Percentiles rank a stretch among this genome's conserved stretches.
Evolutionary conservation across 2,113 vertebrate species (phyloP).

Genomic region (Steatornis caripensis): DNA sequence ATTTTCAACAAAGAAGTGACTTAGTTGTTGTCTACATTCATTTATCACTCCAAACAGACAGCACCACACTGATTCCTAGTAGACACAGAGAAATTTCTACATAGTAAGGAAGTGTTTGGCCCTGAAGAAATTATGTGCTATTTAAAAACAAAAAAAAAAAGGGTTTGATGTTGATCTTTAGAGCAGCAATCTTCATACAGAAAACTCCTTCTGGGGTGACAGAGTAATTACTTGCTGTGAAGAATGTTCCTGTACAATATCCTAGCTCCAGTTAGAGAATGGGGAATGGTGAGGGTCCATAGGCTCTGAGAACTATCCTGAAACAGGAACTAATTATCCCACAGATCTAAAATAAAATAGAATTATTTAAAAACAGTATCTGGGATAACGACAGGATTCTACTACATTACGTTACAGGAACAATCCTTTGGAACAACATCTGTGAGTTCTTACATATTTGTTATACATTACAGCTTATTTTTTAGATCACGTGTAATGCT

Average conservation of each 20-base stretch:
- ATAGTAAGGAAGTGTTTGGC: background rate
- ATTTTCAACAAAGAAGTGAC: slow-evolving; percentile 3
- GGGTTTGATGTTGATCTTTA: background rate
- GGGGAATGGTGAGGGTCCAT: background rate
- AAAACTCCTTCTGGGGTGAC: background rate
- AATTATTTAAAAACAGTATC: background rate
- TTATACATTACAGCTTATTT: background rate
- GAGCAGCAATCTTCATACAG: background rate
- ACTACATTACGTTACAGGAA: background rate
- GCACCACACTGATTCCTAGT: background rate
- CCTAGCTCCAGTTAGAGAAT: background rate
- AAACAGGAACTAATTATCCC: background rate
- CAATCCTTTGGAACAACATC: background rate
- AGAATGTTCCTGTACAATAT: background rate
- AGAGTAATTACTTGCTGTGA: background rate
- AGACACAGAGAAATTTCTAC: background rate
- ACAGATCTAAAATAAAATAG: background rate
- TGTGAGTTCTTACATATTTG: background rate
- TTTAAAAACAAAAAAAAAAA: background rate
- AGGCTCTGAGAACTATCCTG: background rate
- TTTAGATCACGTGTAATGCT: background rate
- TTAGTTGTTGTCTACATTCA: background rate
- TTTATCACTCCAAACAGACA: slow-evolving; percentile 10
- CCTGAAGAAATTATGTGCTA: background rate
- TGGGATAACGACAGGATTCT: background rate